Evolutionary conservation across 1,140 invertebrate genomes (phyloP).

Genomic region (Philotrypesis tridentata): DNA sequence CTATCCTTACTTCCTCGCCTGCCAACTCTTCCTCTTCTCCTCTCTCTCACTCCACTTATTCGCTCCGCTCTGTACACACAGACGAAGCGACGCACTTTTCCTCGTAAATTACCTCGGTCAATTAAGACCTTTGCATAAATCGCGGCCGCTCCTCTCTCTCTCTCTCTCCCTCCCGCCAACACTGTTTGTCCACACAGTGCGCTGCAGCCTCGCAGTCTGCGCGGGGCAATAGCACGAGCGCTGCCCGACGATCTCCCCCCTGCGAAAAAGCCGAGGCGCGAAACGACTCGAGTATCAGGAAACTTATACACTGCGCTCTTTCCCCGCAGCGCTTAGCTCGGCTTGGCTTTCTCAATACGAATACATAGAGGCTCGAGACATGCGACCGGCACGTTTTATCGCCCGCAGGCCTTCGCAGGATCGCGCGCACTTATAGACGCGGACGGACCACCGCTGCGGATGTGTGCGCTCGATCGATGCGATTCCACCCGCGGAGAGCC

Average conservation of each 20-base stretch:
- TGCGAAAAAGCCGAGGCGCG: neutral
- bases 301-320: conserved; percentile 3
- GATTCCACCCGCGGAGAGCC: neutral
- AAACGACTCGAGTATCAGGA: conserved; percentile 21
- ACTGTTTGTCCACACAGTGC: too few relatives aligned
- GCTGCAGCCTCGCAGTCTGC: too few relatives aligned
- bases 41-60: neutral
- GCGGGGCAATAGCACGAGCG: too few relatives aligned
- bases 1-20: conserved; percentile 39
- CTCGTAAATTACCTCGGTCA: conserved; percentile 46
- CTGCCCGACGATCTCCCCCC: too few relatives aligned
- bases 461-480: neutral
- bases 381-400: conserved; percentile 31
- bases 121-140: conserved; percentile 49
- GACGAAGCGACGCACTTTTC: neutral
- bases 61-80: neutral
- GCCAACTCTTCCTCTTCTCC: conserved; percentile 1
- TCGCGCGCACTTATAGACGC: neutral
- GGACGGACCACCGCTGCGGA: conserved; percentile 23
- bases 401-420: too few relatives aligned
- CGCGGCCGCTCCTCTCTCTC: neutral
- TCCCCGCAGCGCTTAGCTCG: too few relatives aligned
- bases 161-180: too few relatives aligned
- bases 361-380: conserved; percentile 15
- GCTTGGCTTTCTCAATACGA: neutral